phyloP scores from a whole-genome alignment of 2,888 invertebrate species.

The Macaria liturata region DNA sequence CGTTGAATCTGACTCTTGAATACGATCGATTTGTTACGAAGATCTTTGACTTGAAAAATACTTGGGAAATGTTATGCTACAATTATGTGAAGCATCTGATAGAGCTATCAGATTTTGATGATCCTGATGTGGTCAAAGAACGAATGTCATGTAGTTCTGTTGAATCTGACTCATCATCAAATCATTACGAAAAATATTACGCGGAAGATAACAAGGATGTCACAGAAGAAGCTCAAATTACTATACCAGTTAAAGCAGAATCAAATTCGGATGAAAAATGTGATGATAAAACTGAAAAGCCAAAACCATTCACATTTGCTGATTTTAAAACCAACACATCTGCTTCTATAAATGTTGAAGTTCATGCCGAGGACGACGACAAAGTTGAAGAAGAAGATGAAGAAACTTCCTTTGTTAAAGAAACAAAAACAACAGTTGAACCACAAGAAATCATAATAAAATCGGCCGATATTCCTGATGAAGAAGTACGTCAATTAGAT shows the following conservation, averaged over 20 bases:
- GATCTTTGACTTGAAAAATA: conserved; percentile 84
- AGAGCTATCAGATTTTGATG: conserved; percentile 68
- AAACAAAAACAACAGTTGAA: conserved; percentile 21
- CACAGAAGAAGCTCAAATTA: conserved; percentile 24
- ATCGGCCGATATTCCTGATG: conserved; percentile 26
- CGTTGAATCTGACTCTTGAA: conserved; percentile 79
- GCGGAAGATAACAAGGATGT: conserved; percentile 42
- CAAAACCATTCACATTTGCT: conserved; percentile 80
- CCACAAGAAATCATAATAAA: conserved; percentile 26
- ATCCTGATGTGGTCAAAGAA: conserved; percentile 58
- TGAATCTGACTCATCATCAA: conserved; percentile 68
- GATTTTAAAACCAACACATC: conserved; percentile 79
- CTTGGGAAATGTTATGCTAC: conserved; percentile 85
- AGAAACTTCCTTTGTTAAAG: conserved; percentile 25
- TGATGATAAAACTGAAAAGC: conserved; percentile 46
- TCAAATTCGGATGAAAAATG: conserved; percentile 34
- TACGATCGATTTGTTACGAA: conserved; percentile 84
- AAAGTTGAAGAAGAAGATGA: conserved; percentile 33
- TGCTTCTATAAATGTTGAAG: conserved; percentile 44
- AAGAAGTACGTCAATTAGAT: conserved; percentile 44
- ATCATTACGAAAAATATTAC: conserved; percentile 68
- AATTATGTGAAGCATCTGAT: conserved; percentile 79
- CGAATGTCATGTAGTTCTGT: conserved; percentile 67
- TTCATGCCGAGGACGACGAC: conserved; percentile 39
- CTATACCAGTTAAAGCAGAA: conserved; percentile 30